Evolutionary conservation across 2,797 vertebrate species (phyloP).

Genomic region (Coregonus suidteri): DNA sequence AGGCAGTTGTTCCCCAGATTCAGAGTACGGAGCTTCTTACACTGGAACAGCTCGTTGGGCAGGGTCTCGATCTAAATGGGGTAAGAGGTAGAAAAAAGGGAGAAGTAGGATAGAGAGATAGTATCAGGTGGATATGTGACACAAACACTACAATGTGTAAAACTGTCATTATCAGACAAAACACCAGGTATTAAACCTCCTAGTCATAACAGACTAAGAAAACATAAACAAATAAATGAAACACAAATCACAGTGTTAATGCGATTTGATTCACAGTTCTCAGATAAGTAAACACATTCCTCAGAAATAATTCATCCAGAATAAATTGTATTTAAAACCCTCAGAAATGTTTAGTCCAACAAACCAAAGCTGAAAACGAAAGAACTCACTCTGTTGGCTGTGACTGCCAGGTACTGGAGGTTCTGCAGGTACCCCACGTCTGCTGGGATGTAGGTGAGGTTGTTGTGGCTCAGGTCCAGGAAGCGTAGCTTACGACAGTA

Average conservation of each 20-base stretch:
- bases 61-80: conserved; percentile 86
- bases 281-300: background rate
- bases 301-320: background rate
- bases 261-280: background rate
- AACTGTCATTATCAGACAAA: background rate
- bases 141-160: background rate
- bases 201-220: background rate
- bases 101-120: background rate
- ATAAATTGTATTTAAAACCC: background rate
- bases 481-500: conserved; percentile 94
- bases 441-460: conserved; percentile 86
- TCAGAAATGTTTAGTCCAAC: background rate
- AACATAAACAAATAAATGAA: background rate
- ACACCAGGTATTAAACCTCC: background rate
- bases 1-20: conserved; percentile 95
- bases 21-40: conserved; percentile 93
- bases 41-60: conserved; percentile 96
- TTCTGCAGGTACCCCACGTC: conserved; percentile 93
- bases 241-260: background rate
- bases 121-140: background rate
- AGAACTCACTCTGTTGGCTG: conserved; percentile 87
- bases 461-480: conserved; percentile 98
- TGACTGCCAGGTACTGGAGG: conserved; percentile 93
- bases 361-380: conserved; percentile 10
- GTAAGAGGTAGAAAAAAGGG: background rate